Evolutionary conservation across 2,797 vertebrate species (phyloP), one percentile per base, ranked within the genome.

Genomic region (Galagoides demidoff): DNA sequence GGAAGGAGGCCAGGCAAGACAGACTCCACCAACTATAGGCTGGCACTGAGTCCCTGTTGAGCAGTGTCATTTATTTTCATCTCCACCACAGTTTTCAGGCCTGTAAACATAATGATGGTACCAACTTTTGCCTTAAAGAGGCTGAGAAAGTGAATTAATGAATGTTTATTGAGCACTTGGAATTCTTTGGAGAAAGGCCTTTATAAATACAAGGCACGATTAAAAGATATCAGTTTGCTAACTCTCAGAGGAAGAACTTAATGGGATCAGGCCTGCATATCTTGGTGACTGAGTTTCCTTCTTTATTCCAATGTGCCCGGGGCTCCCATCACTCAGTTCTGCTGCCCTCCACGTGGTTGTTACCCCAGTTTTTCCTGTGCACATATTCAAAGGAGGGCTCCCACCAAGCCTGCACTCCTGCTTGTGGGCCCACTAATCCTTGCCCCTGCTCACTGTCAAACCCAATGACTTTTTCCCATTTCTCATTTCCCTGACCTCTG

Each of bases 101-200:
- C 78, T 79, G 2, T 71, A 95, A 94, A 95, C 39, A 43, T 64
- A 55, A 90, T 59, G 63, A 73, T 39, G 61, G 45, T 68, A 79
- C 45, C 78, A 34, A 85, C 14, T 88, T 84, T 82, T 86, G 85
- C 86, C 79, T 66, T 49, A 83, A 87, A 66, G 79, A 92, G 87
- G 16, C n/a, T 49, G 20, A 12, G 37, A 68, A 61, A 86, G 82
- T 52, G 87, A 93, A 93, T 79, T 90, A 92, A 90, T 96, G 89
- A 91, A 95, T 89, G 63, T 95, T 96, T 92, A 83, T 79, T 93
- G 85, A 94, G 90, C 43, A 96, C 78, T 95, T 87, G 79, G 84
- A 94, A 77, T 95, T 91, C 92, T 95, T 95, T 95, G 92, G 94
- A 97, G 85, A 94, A 91, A 84, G 76, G 84, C 84, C 94, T 96